Evolutionary conservation across 2,797 vertebrate species (phyloP).

Genomic region (Cuniculus paca): DNA sequence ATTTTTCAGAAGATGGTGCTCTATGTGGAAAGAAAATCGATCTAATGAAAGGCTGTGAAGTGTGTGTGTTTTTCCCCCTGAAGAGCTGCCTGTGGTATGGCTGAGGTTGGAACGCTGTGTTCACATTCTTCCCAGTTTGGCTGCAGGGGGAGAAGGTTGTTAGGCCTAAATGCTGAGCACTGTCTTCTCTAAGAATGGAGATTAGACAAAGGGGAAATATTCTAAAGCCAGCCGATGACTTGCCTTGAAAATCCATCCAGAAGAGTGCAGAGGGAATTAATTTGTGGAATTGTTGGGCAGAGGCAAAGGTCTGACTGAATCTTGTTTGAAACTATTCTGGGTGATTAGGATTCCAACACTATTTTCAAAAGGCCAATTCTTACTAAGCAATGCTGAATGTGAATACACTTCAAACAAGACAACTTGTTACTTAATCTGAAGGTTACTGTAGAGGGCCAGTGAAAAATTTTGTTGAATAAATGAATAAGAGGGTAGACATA

Average conservation of each 20-base stretch:
- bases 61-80: neutral
- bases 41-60: conserved; percentile 55
- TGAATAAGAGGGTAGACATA: conserved; percentile 35
- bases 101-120: conserved; percentile 75
- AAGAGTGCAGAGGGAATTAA: conserved; percentile 46
- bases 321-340: conserved; percentile 51
- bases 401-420: conserved; percentile 18
- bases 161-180: conserved; percentile 44
- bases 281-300: conserved; percentile 44
- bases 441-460: conserved; percentile 35
- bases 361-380: conserved; percentile 62
- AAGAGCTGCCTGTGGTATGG: conserved; percentile 54
- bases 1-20: conserved; percentile 43
- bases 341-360: conserved; percentile 44
- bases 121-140: conserved; percentile 70
- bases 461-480: conserved; percentile 67
- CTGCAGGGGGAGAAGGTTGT: conserved; percentile 60
- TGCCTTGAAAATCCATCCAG: conserved; percentile 62
- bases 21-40: conserved; percentile 65
- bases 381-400: neutral
- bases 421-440: conserved; percentile 61
- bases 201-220: conserved; percentile 24
- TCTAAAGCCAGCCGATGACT: conserved; percentile 45
- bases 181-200: conserved; percentile 21
- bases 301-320: conserved; percentile 63